Evolutionary conservation across 1,140 invertebrate genomes (phyloP).

Genomic region (Zaprionus capensis): DNA sequence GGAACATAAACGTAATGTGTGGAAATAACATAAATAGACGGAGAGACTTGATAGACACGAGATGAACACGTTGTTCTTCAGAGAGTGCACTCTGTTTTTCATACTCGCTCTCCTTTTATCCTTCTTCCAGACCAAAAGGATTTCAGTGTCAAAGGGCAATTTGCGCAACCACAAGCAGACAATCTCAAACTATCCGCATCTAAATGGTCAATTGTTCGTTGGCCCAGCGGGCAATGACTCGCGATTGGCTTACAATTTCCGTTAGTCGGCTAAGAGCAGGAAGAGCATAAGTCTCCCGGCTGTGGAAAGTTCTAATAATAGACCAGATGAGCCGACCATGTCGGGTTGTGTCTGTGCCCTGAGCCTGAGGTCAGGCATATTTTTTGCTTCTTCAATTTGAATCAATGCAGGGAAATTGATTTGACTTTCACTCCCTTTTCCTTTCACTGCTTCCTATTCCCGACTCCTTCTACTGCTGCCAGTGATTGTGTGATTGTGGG

Average conservation of each 20-base stretch:
- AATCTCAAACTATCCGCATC: conserved; percentile 11
- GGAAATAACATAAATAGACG: conserved; percentile 52
- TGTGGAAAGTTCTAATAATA: conserved; percentile 30
- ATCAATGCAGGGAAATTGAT: conserved; percentile 27
- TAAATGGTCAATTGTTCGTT: conserved; percentile 16
- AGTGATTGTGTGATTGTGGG: conserved; percentile 13
- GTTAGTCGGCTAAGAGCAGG: conserved; percentile 29
- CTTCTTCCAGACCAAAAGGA: conserved; percentile 15
- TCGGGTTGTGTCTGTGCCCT: background rate
- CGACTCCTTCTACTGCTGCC: background rate
- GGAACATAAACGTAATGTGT: conserved; percentile 55
- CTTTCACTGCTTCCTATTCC: conserved; percentile 5
- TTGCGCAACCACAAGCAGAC: conserved; percentile 20
- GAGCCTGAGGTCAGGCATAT: background rate
- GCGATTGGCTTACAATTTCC: conserved; percentile 48
- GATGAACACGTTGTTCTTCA: conserved; percentile 11
- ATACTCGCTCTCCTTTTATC: background rate
- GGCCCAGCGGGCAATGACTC: conserved; percentile 20
- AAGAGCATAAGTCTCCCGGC: conserved; percentile 14
- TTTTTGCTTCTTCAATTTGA: conserved; percentile 2
- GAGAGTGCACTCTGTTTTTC: background rate
- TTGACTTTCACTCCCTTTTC: conserved; percentile 19
- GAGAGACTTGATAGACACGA: conserved; percentile 3
- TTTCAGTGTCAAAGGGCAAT: conserved; percentile 19
- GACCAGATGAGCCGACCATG: background rate